A percentile compares a stretch with the other conserved stretches of the same genome.
These are phyloP conservation scores for Pelvicachromis taeniatus DNA, from an alignment of 2,113 vertebrate genomes.

Conservation along the genomic window DNA sequence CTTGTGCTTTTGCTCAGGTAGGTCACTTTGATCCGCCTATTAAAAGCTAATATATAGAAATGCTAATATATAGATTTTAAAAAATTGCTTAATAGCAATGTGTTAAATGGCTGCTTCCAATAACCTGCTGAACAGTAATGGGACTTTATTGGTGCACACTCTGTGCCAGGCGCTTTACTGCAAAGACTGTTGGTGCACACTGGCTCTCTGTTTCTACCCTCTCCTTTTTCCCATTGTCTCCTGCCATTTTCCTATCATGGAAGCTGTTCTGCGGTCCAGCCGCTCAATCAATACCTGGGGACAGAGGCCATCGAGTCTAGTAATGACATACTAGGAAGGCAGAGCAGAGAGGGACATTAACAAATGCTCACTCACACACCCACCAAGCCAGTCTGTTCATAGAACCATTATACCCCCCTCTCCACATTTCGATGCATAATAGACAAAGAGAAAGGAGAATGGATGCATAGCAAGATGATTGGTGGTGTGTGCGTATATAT, in stretches of 20 bases:
- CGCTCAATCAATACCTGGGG: slow-evolving; percentile 56
- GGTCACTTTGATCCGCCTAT: background rate
- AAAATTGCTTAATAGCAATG: background rate
- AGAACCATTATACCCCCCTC: background rate
- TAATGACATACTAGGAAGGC: slow-evolving; percentile 47
- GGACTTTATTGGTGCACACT: background rate
- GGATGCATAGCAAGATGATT: slow-evolving; percentile 6
- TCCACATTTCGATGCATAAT: slow-evolving; percentile 3
- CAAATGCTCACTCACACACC: slow-evolving; percentile 43
- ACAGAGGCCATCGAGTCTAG: slow-evolving; percentile 39
- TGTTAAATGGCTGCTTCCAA: background rate
- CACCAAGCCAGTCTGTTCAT: background rate
- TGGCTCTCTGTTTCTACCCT: background rate
- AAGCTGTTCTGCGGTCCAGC: slow-evolving; percentile 38
- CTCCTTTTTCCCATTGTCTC: background rate
- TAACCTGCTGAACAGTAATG: background rate
- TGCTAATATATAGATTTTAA: background rate
- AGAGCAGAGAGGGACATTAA: slow-evolving; percentile 35
- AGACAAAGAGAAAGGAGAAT: slow-evolving; percentile 2
- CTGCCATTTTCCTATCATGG: slow-evolving; percentile 13
- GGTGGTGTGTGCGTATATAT: background rate
- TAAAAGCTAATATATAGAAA: background rate
- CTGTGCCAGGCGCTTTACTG: background rate
- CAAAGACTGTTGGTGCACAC: background rate
- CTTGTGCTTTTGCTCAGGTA: background rate